Conservation (phyloP, 2,797 vertebrate genomes). For the Catamblyrhynchus diadema region DNA sequence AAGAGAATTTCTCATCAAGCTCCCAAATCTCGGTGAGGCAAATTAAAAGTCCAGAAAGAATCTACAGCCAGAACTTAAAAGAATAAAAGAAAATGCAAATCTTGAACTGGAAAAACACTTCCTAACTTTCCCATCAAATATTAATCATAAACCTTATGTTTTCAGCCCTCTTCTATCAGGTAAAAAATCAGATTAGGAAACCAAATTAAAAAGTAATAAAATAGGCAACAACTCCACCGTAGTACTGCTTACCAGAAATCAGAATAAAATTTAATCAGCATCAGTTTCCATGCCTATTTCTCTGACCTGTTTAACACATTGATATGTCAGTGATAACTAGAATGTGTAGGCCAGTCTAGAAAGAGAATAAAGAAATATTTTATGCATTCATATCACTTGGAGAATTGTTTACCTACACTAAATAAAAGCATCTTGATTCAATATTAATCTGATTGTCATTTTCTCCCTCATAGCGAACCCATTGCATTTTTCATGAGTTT, state of each 20-base stretch:
- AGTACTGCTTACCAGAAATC: background rate
- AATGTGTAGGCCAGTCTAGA: background rate
- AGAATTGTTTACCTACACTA: background rate
- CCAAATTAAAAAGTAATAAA: background rate
- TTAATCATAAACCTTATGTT: background rate
- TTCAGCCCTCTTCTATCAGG: background rate
- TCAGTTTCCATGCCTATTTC: background rate
- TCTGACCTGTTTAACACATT: background rate
- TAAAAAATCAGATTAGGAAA: background rate
- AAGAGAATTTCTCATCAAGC: slow-evolving; percentile 1
- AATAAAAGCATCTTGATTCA: background rate
- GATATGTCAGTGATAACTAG: background rate
- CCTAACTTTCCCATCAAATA: background rate
- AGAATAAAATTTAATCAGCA: background rate
- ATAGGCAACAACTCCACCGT: background rate
- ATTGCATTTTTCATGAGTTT: slow-evolving; percentile 11
- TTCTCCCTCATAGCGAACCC: background rate
- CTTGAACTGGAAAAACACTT: background rate
- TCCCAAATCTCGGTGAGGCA: background rate
- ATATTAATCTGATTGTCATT: slow-evolving; percentile 9
- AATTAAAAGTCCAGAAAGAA: background rate
- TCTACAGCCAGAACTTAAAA: background rate
- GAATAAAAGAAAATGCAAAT: background rate
- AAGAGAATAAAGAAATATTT: slow-evolving; percentile 26
- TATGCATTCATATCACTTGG: background rate